Conservation (phyloP, 1,140 invertebrate species). For the Rhyacophila brunnea region DNA sequence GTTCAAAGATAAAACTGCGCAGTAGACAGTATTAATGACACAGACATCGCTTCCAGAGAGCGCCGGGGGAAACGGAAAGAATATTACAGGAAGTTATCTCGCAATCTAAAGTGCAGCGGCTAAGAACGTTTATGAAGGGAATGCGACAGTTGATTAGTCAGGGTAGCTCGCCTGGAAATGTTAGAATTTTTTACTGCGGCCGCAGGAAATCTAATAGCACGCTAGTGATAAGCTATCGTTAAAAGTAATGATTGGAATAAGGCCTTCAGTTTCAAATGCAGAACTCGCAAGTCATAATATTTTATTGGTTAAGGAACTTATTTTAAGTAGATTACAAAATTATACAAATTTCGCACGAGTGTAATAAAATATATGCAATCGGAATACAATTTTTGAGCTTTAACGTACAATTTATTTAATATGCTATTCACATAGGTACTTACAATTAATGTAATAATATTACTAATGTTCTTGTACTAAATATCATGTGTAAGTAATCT, state of each 20-base stretch:
- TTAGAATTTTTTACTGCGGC: constrained; percentile 1
- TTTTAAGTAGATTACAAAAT: too few relatives aligned
- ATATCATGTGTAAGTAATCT: too few relatives aligned
- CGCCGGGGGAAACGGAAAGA: constrained; percentile 19
- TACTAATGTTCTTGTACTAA: too few relatives aligned
- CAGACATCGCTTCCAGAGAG: neutral
- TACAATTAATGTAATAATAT: too few relatives aligned
- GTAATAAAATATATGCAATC: too few relatives aligned
- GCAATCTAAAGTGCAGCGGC: constrained; percentile 29
- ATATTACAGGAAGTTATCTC: constrained; percentile 29
- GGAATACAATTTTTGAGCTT: too few relatives aligned
- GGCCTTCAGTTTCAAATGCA: constrained; percentile 3
- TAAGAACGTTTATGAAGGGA: constrained; percentile 21
- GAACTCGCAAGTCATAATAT: neutral
- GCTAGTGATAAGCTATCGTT: constrained; percentile 17
- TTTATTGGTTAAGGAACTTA: too few relatives aligned
- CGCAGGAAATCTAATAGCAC: constrained; percentile 4
- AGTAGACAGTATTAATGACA: constrained; percentile 15
- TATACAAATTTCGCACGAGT: too few relatives aligned
- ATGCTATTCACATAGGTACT: too few relatives aligned
- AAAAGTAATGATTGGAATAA: constrained; percentile 19
- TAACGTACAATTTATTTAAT: too few relatives aligned
- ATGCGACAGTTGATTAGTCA: constrained; percentile 28
- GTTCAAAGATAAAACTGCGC: constrained; percentile 7
- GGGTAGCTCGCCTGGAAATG: constrained; percentile 22